Base-by-base conservation (phyloP, 30 jellyfish, hydroid and myxozoan species). In the Hydractinia echinata region DNA sequence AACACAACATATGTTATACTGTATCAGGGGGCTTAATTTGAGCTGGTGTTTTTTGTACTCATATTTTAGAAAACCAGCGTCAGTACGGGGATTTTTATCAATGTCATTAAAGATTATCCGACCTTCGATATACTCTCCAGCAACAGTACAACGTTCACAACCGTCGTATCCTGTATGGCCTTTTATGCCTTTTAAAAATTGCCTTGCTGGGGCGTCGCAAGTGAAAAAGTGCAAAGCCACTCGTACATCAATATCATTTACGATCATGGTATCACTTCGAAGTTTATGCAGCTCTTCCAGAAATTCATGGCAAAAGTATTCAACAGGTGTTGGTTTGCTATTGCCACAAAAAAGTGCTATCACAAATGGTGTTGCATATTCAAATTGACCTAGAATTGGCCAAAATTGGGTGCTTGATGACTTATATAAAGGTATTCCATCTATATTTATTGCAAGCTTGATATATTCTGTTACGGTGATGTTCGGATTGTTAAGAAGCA, bases 171-270 rank as follows among this genome's bases (percentile, higher is more conserved):
- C 89, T 44, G 64, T 69, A 44, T 82, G 89, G 66, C 20, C 56
- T 6, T 44, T 66, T 4, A 51, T 68, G 39, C 84, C 71, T 55
- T n/a, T 82, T 19, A 82, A 78, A 53, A 68, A 82, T 4, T 83
- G 77, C 53, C 89, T 82, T 16, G 89, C 89, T 44, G 89, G 85
- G 16, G 84, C 84, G 50, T 82, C 89, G 55, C 84, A 69, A 54
- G 78, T 56, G 55, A 84, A 64, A 50, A 71, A 62, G n/a, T 51
- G 21, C 15, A 67, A 53, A 51, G 73, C 56, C 51, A 84, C 80
- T 44, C 67, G 49, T 44, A 7, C 49, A 18, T 44, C 49, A 8
- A 48, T 73, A 73, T 56, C 83, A 48, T 44, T 10, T 16, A 73
- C 52, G 14, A 54, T 53, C 11, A 84, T 16, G 16, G 76, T 30